phyloP scores from a whole-genome alignment of 2,797 vertebrate species.

The Trematomus bernacchii region DNA sequence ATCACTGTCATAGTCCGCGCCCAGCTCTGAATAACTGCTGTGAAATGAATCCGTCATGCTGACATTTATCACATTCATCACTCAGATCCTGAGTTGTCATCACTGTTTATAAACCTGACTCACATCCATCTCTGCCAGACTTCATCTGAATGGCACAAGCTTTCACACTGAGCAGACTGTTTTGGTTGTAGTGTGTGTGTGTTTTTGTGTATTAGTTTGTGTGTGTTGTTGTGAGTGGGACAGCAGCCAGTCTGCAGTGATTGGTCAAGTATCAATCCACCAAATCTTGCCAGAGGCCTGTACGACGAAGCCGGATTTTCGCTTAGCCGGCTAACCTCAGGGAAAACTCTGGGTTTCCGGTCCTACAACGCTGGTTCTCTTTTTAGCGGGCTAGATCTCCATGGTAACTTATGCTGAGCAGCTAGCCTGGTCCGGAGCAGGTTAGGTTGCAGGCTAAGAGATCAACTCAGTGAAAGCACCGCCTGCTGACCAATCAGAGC shows the following conservation, averaged over 20 bases:
- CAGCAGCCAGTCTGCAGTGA: slow-evolving; percentile 34
- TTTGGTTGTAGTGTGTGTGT: slow-evolving; percentile 22
- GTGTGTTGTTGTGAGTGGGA: slow-evolving; percentile 40
- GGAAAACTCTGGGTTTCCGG: too few relatives aligned
- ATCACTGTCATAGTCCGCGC: slow-evolving; percentile 58
- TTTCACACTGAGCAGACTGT: slow-evolving; percentile 49
- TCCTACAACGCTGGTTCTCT: too few relatives aligned
- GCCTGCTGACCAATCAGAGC: too few relatives aligned
- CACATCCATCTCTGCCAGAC: slow-evolving; percentile 54
- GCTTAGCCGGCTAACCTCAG: too few relatives aligned
- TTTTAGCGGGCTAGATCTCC: too few relatives aligned
- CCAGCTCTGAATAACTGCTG: slow-evolving; percentile 46
- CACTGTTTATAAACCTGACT: slow-evolving; percentile 61
- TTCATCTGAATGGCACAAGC: slow-evolving; percentile 37
- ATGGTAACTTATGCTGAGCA: too few relatives aligned
- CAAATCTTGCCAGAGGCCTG: slow-evolving; percentile 55
- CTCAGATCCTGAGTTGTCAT: slow-evolving; percentile 39
- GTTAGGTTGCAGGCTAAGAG: too few relatives aligned
- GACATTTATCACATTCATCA: slow-evolving; percentile 69
- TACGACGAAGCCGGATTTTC: too few relatives aligned
- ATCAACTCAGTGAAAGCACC: too few relatives aligned
- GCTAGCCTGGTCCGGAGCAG: too few relatives aligned
- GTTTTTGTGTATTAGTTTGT: not conserved
- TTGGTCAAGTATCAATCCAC: slow-evolving; percentile 51
- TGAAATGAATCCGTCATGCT: slow-evolving; percentile 61